Base-by-base conservation (phyloP, 2,888 invertebrate species). In the Platycnemis pennipes region DNA sequence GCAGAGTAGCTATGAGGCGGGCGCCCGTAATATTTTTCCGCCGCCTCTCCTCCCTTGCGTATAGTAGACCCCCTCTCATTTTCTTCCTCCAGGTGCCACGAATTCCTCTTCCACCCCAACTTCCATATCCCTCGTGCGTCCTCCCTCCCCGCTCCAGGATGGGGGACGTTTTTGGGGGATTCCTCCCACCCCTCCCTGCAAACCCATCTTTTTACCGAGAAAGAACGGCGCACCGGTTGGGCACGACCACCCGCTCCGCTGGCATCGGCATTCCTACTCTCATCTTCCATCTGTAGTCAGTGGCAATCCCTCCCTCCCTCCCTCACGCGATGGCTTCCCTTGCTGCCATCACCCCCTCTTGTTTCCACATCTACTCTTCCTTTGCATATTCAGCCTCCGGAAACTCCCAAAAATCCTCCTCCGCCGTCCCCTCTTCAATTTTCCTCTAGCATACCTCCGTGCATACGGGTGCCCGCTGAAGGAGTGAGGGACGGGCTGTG, bases 371-470 rank as follows among this genome's bases (percentile, higher is more conserved):
- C 89, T 63, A 44, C 91, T 63, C 42, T n/a, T 56, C 91, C 44
- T 91, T 91, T 91, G 91, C 91, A 91, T 91, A 91, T 91, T 91
- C 63, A 91, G 91, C 63, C 91, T 44, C 91, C 91, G 87, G 87
- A 87, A 44, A 19, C 45, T 37, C 16, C 49, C 19, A 11, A n/a
- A n/a, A 11, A 49, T 49, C 86, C 42, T 22, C 44, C 87, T 87
- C 87, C 87, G 0, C 87, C 87, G 13, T n/a, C 87, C 87, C 87
- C 46, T 63, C 91, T 91, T 91, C 91, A 63, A 91, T 91, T 91
- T 91, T 56, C 91, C 53, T 91, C n/a, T 42, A 56, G 56, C 89
- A 56, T 44, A n/a, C 69, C 63, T 26, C 42, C 91, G 91, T 91
- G 91, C 91, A 91, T 91, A 91, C 63, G 69, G 91, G 91, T 77